Base-by-base conservation (phyloP, 2,113 vertebrate species). In the Ceyx cyanopectus region DNA sequence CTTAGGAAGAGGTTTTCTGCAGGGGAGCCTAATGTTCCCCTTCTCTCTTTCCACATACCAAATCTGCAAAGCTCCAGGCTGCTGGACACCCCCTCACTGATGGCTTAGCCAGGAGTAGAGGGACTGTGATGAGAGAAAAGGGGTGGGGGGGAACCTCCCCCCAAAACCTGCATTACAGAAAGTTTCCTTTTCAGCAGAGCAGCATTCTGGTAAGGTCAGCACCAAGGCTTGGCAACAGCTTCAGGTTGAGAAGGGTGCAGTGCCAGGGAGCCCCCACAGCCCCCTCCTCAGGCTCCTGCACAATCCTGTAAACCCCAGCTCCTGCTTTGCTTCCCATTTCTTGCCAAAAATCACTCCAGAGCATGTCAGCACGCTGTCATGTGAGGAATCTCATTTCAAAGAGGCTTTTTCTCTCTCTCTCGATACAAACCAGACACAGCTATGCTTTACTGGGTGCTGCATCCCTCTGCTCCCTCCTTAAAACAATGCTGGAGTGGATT, bases 321-420 rank as follows among this genome's bases (percentile, higher is more conserved):
- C 72, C 87, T 54, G 60, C 92, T 92, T 54, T 45, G 26, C 66
- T 79, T 58, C 75, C 75, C 30, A 0, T 69, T 93, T 54, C 87
- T 66, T 94, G 94, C 95, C 95, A 96, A 20, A 24, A 87, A 92
- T 89, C 87, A 85, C 81, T 87, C 70, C 7, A 0, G 67, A 91
- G 91, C 87, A 41, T 73, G 94, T 95, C 94, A 94, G 87, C 93
- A 79, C 53, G 21, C 91, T 96, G 93, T 95, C 94, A 77, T 66
- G 82, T 19, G 40, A 80, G 79, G 94, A 95, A 92, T 92, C 93
- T 92, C 85, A 56, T 87, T 92, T 87, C 84, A 6, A 87, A 93
- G 78, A 85, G 63, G 54, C 50, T 92, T 92, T 91, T 87, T 77
- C 57, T 72, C 16, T 41, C 58, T 46, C 34, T 40, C 69, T 41